Evolutionary conservation across 2,797 vertebrate genomes (phyloP).

Genomic region (Anas acuta): DNA sequence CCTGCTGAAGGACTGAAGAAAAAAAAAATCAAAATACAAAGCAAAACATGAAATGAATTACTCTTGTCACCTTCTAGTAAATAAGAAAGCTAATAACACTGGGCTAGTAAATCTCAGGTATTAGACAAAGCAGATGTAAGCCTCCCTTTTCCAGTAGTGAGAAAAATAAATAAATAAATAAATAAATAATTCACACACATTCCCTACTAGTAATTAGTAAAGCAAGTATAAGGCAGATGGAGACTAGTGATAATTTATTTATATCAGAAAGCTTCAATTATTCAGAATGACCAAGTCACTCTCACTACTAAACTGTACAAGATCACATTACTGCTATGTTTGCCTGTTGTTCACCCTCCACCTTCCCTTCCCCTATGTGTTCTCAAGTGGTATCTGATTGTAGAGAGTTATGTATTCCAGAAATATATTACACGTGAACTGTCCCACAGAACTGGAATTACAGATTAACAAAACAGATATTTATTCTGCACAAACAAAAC

Average conservation of each 20-base stretch:
- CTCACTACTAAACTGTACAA: background rate
- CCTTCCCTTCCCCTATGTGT: background rate
- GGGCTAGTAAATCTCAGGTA: background rate
- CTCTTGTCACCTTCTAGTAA: background rate
- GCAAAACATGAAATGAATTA: background rate
- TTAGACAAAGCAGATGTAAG: background rate
- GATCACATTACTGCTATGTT: background rate
- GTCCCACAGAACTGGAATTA: background rate
- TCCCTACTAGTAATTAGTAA: background rate
- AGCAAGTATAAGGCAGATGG: background rate
- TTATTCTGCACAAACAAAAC: background rate
- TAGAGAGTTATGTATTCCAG: background rate
- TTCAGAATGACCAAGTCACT: background rate
- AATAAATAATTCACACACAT: background rate
- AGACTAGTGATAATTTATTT: constrained; percentile 12
- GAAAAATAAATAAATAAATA: background rate
- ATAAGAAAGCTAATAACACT: background rate
- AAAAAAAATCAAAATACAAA: constrained; percentile 5
- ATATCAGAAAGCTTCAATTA: background rate
- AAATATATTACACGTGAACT: background rate
- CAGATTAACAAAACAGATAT: background rate
- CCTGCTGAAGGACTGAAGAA: constrained; percentile 46
- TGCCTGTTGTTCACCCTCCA: background rate
- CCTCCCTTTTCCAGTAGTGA: background rate
- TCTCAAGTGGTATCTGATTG: background rate